These are phyloP conservation scores for Doryteuthis pealeii DNA, from an alignment of 1,140 invertebrate genomes.

Conservation along the genomic window DNA sequence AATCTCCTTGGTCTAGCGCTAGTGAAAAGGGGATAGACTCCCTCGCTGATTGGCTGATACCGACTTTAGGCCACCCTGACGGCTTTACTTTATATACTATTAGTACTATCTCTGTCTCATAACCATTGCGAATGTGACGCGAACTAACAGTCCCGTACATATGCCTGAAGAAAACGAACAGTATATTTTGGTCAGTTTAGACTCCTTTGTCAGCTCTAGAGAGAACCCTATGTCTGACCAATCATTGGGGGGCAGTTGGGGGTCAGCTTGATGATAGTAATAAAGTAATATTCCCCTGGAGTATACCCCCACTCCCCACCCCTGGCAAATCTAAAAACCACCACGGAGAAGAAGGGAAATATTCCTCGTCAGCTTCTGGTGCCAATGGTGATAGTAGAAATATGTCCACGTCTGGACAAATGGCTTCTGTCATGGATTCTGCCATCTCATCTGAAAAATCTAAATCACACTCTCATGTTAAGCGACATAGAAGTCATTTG, in stretches of 20 bases:
- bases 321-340: not conserved
- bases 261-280: not conserved
- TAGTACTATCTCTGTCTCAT: too few relatives aligned
- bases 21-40: too few relatives aligned
- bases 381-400: not conserved
- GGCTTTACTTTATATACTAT: too few relatives aligned
- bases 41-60: too few relatives aligned
- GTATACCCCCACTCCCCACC: not conserved
- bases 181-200: slow-evolving; percentile 47
- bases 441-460: slow-evolving; percentile 17
- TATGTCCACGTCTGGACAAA: slow-evolving; percentile 20
- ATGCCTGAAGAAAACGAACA: slow-evolving; percentile 31
- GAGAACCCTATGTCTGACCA: slow-evolving; percentile 34
- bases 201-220: slow-evolving; percentile 38
- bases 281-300: not conserved
- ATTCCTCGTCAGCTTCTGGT: not conserved
- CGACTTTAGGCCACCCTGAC: too few relatives aligned
- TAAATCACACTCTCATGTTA: not conserved
- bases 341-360: not conserved
- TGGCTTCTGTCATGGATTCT: slow-evolving; percentile 31
- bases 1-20: too few relatives aligned
- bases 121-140: slow-evolving; percentile 46
- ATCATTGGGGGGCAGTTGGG: slow-evolving; percentile 15
- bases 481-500: slow-evolving; percentile 8
- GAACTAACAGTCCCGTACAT: slow-evolving; percentile 51